phyloP scores from a whole-genome alignment of 2,888 invertebrate genomes.

The Dimorphilus gyrociliatus region DNA sequence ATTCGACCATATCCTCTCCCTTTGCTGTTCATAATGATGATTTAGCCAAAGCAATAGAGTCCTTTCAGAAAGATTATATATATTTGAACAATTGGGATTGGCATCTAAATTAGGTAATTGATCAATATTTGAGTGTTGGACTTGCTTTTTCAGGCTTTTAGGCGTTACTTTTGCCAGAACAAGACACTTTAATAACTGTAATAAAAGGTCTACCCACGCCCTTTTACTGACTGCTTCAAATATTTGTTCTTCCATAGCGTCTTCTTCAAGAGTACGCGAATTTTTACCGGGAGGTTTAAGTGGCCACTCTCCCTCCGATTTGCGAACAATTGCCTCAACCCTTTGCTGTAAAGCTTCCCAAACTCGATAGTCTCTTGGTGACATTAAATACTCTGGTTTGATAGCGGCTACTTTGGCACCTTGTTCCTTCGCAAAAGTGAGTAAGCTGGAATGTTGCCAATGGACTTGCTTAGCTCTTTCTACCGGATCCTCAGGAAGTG shows the following conservation, averaged over 20 bases:
- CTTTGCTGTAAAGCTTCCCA: slow-evolving; percentile 30
- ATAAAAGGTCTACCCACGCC: slow-evolving; percentile 35
- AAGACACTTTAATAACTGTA: slow-evolving; percentile 33
- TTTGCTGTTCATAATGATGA: slow-evolving; percentile 32
- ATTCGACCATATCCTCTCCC: slow-evolving; percentile 25
- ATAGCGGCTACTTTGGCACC: slow-evolving; percentile 34
- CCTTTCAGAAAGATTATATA: slow-evolving; percentile 33
- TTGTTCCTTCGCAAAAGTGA: slow-evolving; percentile 35
- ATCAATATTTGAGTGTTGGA: slow-evolving; percentile 19
- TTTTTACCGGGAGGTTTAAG: slow-evolving; percentile 6
- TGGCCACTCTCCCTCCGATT: slow-evolving; percentile 3
- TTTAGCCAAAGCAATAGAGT: slow-evolving; percentile 36
- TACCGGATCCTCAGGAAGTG: slow-evolving; percentile 26
- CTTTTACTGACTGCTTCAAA: slow-evolving; percentile 36
- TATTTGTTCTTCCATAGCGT: slow-evolving; percentile 25
- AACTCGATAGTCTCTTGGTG: slow-evolving; percentile 25
- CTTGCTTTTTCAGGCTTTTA: slow-evolving; percentile 20
- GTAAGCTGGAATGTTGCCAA: slow-evolving; percentile 37
- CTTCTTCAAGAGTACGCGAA: slow-evolving; percentile 22
- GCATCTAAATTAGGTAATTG: slow-evolving; percentile 25
- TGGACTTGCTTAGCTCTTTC: slow-evolving; percentile 34
- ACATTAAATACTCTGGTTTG: slow-evolving; percentile 36
- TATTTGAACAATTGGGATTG: slow-evolving; percentile 34
- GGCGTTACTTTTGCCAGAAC: slow-evolving; percentile 31
- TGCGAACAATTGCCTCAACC: slow-evolving; percentile 4